Evolutionary conservation across 53 echinoderm and acorn worm genomes (phyloP), one percentile per base, ranked within the genome.

Genomic region (Mesocentrotus franciscanus): DNA sequence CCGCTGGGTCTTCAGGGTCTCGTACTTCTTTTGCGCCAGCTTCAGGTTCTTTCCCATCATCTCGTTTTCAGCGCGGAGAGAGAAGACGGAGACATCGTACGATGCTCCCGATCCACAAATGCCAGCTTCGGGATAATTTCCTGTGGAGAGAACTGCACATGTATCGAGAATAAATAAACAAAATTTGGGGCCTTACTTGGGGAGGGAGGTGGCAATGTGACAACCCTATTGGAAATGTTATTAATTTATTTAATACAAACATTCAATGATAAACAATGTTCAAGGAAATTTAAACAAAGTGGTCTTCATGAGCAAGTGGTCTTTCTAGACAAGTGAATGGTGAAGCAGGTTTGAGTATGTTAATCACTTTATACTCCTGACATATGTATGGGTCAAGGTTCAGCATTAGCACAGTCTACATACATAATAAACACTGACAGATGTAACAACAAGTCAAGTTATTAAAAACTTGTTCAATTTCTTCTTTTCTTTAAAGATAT

Each of bases 121-220:
- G 34, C 94, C 84, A 10, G 84, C 94, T 61, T 94, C 94, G 2
- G 84, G 33, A 61, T 83, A 83, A 57, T 94, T 94, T 16, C 16
- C 94, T 9, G 16, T 22, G 10, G 94, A 83, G 20, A 94, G 64
- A 36, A 94, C 94, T 94, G 85, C 34, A 18, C 59, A 71, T 8
- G 71, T 26, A 70, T 14, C 24, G 15, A 78, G 78, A 78, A 56
- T 76, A 24, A 92, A 90, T 55, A 36, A 84, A 17, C 8, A 84
- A 36, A 84, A 84, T 36, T 42, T 20, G 39, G 10, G 10, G 1
- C 22, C 9, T 83, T 83, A 3, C 11, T 16, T 2, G 33, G 78
- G 12, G 10, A 33, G 78, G 78, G 9, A 30, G 1, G 29, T 78
- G 29, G 11, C 78, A 9, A 14, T 26, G 29, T 78, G 29, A 27